Conservation (phyloP, 2,113 vertebrate species). For the Taxidea taxus region DNA sequence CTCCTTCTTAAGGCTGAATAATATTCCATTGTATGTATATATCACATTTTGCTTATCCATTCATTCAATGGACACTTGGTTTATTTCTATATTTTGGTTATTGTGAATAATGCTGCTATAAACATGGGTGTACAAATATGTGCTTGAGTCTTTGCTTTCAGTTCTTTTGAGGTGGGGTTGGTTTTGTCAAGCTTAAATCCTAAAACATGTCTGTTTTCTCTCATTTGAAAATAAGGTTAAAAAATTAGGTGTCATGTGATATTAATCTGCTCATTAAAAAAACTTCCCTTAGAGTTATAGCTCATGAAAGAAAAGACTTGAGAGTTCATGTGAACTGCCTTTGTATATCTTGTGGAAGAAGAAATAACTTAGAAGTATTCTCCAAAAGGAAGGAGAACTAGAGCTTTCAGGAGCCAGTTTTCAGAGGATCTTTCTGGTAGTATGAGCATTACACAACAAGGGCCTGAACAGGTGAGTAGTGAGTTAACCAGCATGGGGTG, state of each 20-base stretch:
- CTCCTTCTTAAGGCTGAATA: background rate
- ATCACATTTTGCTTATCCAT: background rate
- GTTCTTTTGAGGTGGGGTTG: background rate
- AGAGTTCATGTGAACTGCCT: background rate
- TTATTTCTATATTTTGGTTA: background rate
- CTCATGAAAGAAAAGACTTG: background rate
- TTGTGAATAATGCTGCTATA: background rate
- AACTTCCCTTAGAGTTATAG: background rate
- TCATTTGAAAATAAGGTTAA: background rate
- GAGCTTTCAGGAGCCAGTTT: background rate
- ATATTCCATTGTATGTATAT: background rate
- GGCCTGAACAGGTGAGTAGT: background rate
- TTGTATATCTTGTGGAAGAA: background rate
- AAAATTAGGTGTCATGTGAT: background rate
- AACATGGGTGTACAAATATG: background rate
- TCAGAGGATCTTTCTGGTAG: background rate
- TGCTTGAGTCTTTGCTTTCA: background rate
- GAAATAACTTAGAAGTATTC: background rate
- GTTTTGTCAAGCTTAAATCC: background rate
- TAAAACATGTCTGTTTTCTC: background rate
- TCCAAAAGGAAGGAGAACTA: background rate
- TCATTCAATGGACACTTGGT: background rate
- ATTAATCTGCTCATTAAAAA: background rate
- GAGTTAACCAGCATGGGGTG: fast-evolving
- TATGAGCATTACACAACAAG: background rate